phyloP scores from a whole-genome alignment of 1,140 invertebrate genomes.

The Tenebrio molitor region DNA sequence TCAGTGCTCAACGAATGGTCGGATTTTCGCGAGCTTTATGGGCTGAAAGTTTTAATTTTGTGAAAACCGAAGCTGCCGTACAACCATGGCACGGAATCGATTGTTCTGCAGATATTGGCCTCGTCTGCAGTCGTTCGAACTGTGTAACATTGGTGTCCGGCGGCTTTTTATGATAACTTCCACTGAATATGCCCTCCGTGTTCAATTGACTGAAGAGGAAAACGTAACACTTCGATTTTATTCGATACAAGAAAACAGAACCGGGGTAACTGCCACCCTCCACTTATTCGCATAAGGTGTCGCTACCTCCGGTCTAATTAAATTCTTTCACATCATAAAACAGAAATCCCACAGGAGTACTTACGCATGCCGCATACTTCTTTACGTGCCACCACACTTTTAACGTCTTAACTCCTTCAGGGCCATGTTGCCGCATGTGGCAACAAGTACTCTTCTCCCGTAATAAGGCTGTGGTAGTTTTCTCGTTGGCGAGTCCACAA shows the following conservation, averaged over 20 bases:
- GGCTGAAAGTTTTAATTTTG: slow-evolving; percentile 30
- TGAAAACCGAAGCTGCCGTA: slow-evolving; percentile 26
- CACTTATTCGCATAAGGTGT: not conserved
- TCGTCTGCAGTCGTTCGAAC: slow-evolving; percentile 45
- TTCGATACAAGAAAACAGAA: slow-evolving; percentile 22
- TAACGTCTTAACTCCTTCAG: no score
- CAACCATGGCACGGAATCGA: slow-evolving; percentile 37
- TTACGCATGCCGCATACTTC: no score
- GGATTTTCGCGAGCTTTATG: slow-evolving; percentile 16
- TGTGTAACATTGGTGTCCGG: slow-evolving; percentile 41
- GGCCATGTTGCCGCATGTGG: no score
- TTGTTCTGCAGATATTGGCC: slow-evolving; percentile 47
- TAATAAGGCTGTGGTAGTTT: no score
- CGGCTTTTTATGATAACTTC: slow-evolving; percentile 46
- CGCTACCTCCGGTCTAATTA: not conserved
- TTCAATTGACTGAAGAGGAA: slow-evolving; percentile 43
- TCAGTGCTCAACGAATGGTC: slow-evolving; percentile 17
- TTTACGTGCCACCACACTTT: no score
- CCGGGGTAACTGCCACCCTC: no score
- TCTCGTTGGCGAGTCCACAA: no score
- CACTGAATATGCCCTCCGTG: slow-evolving; percentile 44
- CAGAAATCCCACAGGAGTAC: no score
- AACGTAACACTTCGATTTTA: slow-evolving; percentile 34
- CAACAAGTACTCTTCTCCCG: no score
- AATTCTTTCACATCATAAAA: not conserved